Conservation (phyloP, 2,113 vertebrate species). For the Promerops cafer region DNA sequence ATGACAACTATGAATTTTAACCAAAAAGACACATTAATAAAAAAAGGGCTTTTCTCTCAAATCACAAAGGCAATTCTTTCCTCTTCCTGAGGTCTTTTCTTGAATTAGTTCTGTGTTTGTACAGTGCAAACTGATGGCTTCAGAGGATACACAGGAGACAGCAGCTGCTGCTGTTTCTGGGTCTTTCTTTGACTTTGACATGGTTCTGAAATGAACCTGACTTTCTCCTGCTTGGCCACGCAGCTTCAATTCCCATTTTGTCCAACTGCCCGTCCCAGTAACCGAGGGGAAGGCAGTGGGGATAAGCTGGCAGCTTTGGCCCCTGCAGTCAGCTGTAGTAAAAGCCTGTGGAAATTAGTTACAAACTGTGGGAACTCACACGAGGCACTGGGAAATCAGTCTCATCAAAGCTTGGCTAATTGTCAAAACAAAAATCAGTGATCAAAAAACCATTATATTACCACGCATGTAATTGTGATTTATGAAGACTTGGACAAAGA, state of each 20-base stretch:
- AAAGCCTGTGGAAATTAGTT: neutral
- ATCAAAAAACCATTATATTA: neutral
- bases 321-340: neutral
- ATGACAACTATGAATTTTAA: conserved; percentile 83
- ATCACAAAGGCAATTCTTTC: neutral
- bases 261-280: conserved; percentile 8
- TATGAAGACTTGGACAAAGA: neutral
- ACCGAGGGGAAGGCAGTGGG: neutral
- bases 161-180: conserved; percentile 11
- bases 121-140: neutral
- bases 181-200: conserved; percentile 24
- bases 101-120: conserved; percentile 11
- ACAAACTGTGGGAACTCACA: neutral
- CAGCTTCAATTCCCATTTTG: conserved; percentile 28
- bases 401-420: neutral
- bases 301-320: neutral
- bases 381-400: neutral
- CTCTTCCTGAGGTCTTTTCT: neutral
- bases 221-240: conserved; percentile 7
- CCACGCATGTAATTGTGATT: neutral
- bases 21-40: conserved; percentile 70
- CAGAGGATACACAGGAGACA: neutral
- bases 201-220: conserved; percentile 5
- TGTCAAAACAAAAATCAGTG: neutral
- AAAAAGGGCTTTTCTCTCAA: neutral